Conservation (phyloP, 2,113 vertebrate species). For the Epinephelus fuscoguttatus region DNA sequence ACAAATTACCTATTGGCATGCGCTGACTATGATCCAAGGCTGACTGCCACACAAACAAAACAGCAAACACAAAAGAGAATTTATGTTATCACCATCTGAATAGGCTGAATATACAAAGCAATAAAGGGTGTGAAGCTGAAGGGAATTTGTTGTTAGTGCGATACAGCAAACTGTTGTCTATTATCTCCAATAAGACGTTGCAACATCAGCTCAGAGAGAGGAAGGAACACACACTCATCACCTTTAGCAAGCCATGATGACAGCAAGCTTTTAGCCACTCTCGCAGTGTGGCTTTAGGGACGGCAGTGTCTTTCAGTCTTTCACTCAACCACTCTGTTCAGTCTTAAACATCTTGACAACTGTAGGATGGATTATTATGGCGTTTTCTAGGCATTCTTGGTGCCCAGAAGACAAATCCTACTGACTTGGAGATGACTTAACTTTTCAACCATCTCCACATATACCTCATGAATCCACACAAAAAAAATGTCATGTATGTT, state of each 20-base stretch:
- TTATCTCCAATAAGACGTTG: conserved; percentile 2
- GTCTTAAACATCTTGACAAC: not conserved
- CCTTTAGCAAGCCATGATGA: too few relatives aligned
- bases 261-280: too few relatives aligned
- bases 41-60: conserved; percentile 28
- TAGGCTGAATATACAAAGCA: conserved; percentile 38
- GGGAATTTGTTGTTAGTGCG: conserved; percentile 5
- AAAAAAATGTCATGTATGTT: too few relatives aligned
- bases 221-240: not conserved
- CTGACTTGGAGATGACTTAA: too few relatives aligned
- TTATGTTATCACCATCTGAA: conserved; percentile 31
- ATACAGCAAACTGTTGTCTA: not conserved
- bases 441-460: not conserved
- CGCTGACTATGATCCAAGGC: conserved; percentile 23
- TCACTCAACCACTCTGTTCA: not conserved
- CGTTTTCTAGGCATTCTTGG: not conserved
- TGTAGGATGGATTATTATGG: not conserved
- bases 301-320: too few relatives aligned
- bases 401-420: not conserved
- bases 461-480: too few relatives aligned
- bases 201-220: conserved; percentile 5
- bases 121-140: conserved; percentile 30
- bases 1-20: conserved; percentile 43
- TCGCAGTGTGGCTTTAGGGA: too few relatives aligned
- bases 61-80: conserved; percentile 29